Base-by-base conservation (phyloP, 2,113 vertebrate species). In the Sinocyclocheilus anshuiensis region DNA sequence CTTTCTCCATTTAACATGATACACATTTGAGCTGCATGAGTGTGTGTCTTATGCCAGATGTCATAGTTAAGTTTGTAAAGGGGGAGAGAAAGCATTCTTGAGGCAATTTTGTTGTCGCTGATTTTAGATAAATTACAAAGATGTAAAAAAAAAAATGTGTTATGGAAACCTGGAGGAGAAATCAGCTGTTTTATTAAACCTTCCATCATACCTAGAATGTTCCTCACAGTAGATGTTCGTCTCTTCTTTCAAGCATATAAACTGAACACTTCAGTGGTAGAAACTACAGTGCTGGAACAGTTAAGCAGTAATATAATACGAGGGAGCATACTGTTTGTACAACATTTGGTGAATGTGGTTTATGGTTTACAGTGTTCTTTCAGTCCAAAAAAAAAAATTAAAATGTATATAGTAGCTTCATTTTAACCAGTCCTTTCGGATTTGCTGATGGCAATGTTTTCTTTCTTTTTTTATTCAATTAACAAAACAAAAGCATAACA, bases 1-100 rank as follows among this genome's bases (percentile, higher is more conserved):
- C 88, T 87, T 93, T 93, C 85, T 93, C 92, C 42, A 74, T 91
- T 91, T 89, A 79, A 89, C 91, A 88, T 91, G 86, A 91, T 87
- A 93, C 92, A 95, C 92, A 94, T 93, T 92, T 93, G 83, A 87
- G 92, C 89, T 91, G 92, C 92, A 89, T 84, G 84, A 81, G 93
- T 91, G 95, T 96, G 93, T 95, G 93, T 94, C 94, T 76, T 92
- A 94, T 96, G 95, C 95, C 94, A 95, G 94, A 95, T 95, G 95
- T 94, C 95, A 94, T 94, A 96, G 92, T 94, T 95, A 95, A 94
- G 93, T 94, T 95, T 96, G 95, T 91, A 92, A 85, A 91, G 89
- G 24, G 59, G 48, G 69, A 45, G 77, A 77, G 65, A 85, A 96
- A 90, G 92, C 93, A 91, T 90, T 93, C 94, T 96, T 91, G 93